These are phyloP conservation scores for Odontamblyopus lacepedii DNA, from an alignment of 2,797 vertebrate genomes.

Conservation along the genomic window DNA sequence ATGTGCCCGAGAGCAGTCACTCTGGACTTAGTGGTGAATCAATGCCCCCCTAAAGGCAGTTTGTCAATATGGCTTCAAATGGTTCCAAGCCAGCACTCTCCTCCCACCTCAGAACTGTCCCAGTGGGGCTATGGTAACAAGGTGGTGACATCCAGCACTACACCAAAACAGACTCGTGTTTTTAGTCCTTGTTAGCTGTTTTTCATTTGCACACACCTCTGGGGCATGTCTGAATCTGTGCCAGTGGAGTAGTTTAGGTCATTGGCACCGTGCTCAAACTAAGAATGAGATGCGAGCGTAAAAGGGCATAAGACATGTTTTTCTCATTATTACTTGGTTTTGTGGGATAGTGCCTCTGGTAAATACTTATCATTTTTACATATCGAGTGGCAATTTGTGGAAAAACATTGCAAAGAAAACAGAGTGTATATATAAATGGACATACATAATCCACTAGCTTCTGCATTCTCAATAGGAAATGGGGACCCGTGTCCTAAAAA, in stretches of 20 bases:
- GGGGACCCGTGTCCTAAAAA: no score
- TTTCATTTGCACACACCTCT: neutral
- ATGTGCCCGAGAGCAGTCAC: constrained; percentile 36
- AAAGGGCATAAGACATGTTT: no score
- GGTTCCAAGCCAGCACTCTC: constrained; percentile 11
- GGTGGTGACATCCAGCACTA: constrained; percentile 5
- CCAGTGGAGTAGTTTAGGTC: constrained; percentile 7
- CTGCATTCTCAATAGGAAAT: no score
- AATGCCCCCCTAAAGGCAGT: constrained; percentile 24
- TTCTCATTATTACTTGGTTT: no score
- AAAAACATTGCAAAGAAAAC: no score
- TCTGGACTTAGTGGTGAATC: constrained; percentile 30
- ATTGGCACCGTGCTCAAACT: constrained; percentile 2
- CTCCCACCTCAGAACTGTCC: neutral
- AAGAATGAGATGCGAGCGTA: neutral
- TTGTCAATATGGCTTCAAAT: constrained; percentile 36
- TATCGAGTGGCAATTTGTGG: no score
- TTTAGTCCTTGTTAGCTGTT: neutral
- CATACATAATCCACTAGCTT: no score
- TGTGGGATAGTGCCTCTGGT: no score
- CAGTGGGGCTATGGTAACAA: neutral
- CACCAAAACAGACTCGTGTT: constrained; percentile 8
- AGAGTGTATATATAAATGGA: no score
- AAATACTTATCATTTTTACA: no score
- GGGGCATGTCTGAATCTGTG: neutral